Evolutionary conservation across 2,113 vertebrate genomes (phyloP).

Genomic region (Cepphus grylle): DNA sequence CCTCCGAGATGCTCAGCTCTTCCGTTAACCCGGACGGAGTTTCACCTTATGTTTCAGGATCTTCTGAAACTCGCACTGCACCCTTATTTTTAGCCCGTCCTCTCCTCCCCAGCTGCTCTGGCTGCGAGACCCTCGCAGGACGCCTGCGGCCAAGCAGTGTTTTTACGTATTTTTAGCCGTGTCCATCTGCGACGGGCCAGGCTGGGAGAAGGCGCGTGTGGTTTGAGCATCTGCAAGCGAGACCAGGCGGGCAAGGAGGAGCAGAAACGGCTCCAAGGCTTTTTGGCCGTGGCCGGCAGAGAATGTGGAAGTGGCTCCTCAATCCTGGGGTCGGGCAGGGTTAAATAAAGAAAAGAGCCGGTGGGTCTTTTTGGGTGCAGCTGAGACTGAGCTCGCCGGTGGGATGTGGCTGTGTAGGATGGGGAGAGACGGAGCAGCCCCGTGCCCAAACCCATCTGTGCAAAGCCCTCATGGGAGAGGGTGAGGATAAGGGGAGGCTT

Average conservation of each 20-base stretch:
- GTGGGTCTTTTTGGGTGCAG: background rate
- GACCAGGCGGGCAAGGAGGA: background rate
- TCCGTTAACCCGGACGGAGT: background rate
- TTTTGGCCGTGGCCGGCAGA: background rate
- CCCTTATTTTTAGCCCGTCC: background rate
- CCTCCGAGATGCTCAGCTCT: fast-evolving
- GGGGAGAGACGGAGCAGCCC: background rate
- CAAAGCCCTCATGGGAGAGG: background rate
- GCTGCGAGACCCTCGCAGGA: background rate
- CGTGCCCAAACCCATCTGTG: fast-evolving
- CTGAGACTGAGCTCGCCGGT: background rate
- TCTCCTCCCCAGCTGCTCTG: background rate
- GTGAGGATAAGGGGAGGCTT: background rate
- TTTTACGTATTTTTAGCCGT: background rate
- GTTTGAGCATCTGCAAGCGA: slow-evolving; percentile 54
- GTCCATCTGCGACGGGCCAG: slow-evolving; percentile 32
- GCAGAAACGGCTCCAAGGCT: background rate
- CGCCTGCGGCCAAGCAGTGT: background rate
- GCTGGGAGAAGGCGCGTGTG: background rate
- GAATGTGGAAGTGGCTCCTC: slow-evolving; percentile 49
- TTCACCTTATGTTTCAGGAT: background rate
- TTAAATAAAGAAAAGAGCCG: background rate
- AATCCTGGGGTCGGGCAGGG: background rate
- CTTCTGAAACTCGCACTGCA: background rate
- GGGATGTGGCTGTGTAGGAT: background rate